Evolutionary conservation across 2,888 invertebrate species (phyloP).

Genomic region (Chorisops tibialis): DNA sequence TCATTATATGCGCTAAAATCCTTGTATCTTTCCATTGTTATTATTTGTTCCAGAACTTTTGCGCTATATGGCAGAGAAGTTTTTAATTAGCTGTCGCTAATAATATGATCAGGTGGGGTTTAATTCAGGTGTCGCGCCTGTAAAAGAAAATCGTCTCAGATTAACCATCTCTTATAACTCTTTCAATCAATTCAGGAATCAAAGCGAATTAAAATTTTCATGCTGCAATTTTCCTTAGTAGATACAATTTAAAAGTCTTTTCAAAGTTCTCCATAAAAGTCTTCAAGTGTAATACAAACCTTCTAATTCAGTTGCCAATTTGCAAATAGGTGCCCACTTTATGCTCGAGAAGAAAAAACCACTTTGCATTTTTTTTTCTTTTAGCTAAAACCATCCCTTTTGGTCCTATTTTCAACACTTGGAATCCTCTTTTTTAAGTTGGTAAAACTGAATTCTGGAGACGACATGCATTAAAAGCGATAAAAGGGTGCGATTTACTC

Average conservation of each 20-base stretch:
- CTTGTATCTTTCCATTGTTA: too few relatives aligned
- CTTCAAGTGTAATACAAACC: slow-evolving; percentile 16
- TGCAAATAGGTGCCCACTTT: neutral
- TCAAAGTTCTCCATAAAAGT: too few relatives aligned
- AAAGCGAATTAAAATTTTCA: neutral
- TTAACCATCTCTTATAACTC: neutral
- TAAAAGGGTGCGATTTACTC: slow-evolving; percentile 29
- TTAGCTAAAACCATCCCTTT: slow-evolving; percentile 10
- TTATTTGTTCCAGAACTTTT: too few relatives aligned
- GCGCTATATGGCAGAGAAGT: too few relatives aligned
- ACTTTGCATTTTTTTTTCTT: slow-evolving; percentile 18
- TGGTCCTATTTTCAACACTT: slow-evolving; percentile 13
- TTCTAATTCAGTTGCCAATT: neutral
- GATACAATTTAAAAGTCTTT: too few relatives aligned
- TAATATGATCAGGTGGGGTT: too few relatives aligned
- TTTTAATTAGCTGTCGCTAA: too few relatives aligned
- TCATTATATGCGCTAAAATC: too few relatives aligned
- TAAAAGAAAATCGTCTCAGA: neutral
- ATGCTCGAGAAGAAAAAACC: neutral
- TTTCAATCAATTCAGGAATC: neutral
- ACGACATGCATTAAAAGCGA: slow-evolving; percentile 23
- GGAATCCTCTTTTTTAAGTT: slow-evolving; percentile 9
- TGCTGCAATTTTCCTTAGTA: too few relatives aligned
- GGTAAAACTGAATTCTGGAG: slow-evolving; percentile 5
- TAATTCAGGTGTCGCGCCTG: too few relatives aligned